Percentiles rank a stretch among this genome's conserved stretches.
Evolutionary conservation across 2,113 vertebrate species (phyloP).

Genomic region (Prolemur simus): DNA sequence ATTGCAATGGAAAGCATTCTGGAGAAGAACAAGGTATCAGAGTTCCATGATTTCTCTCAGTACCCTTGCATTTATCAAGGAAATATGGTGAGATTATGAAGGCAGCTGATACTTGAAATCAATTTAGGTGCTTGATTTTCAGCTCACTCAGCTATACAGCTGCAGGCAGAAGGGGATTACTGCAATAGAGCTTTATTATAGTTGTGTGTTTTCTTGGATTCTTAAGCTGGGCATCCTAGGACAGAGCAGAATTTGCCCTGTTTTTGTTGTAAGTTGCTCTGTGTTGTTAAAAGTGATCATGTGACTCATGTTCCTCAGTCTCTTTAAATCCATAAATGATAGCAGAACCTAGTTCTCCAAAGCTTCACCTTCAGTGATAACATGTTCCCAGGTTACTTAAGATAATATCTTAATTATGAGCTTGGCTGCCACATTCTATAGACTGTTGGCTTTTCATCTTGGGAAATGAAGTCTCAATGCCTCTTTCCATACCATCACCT

Average conservation of each 20-base stretch:
- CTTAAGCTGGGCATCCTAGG: background rate
- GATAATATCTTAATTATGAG: background rate
- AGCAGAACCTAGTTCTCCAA: background rate
- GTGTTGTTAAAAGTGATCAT: conserved; percentile 22
- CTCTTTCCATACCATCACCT: background rate
- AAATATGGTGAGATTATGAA: background rate
- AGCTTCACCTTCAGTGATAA: background rate
- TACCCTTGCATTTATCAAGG: background rate
- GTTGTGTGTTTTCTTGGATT: background rate
- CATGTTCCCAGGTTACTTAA: background rate
- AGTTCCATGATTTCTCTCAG: background rate
- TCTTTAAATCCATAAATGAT: background rate
- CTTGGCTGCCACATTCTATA: background rate
- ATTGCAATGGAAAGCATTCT: background rate
- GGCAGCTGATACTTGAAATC: background rate
- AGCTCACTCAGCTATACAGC: background rate
- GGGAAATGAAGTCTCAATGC: background rate
- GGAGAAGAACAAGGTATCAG: background rate
- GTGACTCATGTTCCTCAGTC: background rate
- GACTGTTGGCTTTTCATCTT: background rate
- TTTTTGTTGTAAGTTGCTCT: background rate
- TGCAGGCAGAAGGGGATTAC: background rate
- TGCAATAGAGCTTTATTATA: background rate
- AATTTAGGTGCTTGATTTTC: background rate
- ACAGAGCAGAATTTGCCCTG: background rate